These are phyloP conservation scores for Gymnocheta viridis DNA, from an alignment of 2,888 invertebrate genomes.

Conservation along the genomic window DNA sequence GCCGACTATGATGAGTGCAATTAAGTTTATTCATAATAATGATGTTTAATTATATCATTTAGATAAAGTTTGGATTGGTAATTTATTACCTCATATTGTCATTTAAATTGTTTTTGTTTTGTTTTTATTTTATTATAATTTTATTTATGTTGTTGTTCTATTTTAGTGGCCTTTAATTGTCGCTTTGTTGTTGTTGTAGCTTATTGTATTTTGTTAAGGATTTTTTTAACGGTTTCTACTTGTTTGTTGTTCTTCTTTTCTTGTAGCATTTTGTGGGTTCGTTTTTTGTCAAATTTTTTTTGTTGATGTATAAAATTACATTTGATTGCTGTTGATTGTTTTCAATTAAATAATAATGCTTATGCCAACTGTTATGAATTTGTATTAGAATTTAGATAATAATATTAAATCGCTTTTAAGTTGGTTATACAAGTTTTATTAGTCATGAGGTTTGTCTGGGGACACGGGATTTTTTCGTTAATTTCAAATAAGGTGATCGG, in stretches of 20 bases:
- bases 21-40: slow-evolving; percentile 45
- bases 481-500: no score
- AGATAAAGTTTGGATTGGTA: slow-evolving; percentile 55
- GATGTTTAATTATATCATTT: slow-evolving; percentile 48
- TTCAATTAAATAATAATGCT: slow-evolving; percentile 57
- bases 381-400: neutral
- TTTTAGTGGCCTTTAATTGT: slow-evolving; percentile 41
- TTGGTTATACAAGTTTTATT: neutral
- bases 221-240: slow-evolving; percentile 2
- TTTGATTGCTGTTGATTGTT: slow-evolving; percentile 63
- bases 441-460: no score
- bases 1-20: slow-evolving; percentile 5
- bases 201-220: slow-evolving; percentile 10
- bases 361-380: slow-evolving; percentile 39
- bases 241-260: slow-evolving; percentile 10
- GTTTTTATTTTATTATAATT: neutral
- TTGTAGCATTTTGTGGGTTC: slow-evolving; percentile 1
- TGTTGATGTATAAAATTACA: slow-evolving; percentile 55
- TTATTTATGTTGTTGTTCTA: slow-evolving; percentile 14
- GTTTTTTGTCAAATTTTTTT: neutral
- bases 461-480: no score
- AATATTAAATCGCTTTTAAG: neutral
- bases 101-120: slow-evolving; percentile 29
- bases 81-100: slow-evolving; percentile 64
- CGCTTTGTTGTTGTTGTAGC: slow-evolving; percentile 36